phyloP scores from a whole-genome alignment of 2,888 invertebrate genomes.

The Pterostichus niger region DNA sequence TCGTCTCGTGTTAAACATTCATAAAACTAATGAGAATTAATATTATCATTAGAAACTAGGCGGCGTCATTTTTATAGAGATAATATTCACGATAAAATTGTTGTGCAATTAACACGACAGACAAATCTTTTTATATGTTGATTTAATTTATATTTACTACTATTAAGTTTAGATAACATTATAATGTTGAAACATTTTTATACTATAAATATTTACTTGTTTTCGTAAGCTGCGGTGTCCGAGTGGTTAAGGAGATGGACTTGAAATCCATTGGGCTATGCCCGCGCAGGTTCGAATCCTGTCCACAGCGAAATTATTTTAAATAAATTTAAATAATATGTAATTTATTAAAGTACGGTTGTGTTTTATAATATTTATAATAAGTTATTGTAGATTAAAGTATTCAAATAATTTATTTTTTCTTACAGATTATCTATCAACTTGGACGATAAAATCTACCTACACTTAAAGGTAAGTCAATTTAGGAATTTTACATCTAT shows the following conservation, averaged over 20 bases:
- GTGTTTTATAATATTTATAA: too few relatives aligned
- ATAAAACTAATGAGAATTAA: conserved; percentile 35
- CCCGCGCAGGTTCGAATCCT: conserved; percentile 92
- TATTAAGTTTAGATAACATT: background rate
- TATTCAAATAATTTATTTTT: too few relatives aligned
- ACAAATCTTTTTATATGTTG: background rate
- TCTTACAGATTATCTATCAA: too few relatives aligned
- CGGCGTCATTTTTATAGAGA: conserved; percentile 12
- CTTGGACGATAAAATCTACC: too few relatives aligned
- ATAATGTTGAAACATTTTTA: background rate
- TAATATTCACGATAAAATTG: conserved; percentile 13
- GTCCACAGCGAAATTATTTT: conserved; percentile 82
- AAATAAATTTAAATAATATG: too few relatives aligned
- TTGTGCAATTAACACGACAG: conserved; percentile 9
- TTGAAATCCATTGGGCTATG: conserved; percentile 89
- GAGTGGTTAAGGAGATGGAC: conserved; percentile 93
- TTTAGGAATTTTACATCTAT: too few relatives aligned
- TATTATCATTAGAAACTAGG: conserved; percentile 41
- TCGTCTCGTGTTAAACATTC: conserved; percentile 21
- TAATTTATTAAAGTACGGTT: too few relatives aligned
- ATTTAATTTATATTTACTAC: conserved; percentile 2
- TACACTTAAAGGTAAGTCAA: too few relatives aligned
- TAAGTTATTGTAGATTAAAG: too few relatives aligned
- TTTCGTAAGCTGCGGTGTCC: conserved; percentile 83
- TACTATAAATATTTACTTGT: background rate